Percentiles rank a stretch among this genome's conserved stretches.
These are phyloP conservation scores for Temnothorax nylanderi DNA, from an alignment of 1,140 invertebrate genomes.

Conservation along the genomic window DNA sequence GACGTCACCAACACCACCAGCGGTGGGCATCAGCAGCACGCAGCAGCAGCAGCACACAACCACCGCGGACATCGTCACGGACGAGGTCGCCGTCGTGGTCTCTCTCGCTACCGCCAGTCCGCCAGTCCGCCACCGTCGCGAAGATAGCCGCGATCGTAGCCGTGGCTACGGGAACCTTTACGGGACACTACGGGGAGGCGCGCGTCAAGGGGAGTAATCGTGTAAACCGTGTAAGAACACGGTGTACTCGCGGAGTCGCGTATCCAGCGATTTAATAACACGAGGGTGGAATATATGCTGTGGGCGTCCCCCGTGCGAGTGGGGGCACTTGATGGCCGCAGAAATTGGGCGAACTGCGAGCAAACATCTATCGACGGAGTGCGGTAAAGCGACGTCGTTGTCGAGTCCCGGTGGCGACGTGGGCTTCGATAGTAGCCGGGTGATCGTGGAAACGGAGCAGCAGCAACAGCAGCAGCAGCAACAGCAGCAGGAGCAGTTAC, in stretches of 20 bases:
- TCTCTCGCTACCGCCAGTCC: background rate
- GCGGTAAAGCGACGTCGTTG: constrained; percentile 80
- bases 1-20: background rate
- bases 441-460: constrained; percentile 59
- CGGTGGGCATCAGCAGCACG: no score
- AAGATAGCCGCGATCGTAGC: constrained; percentile 23
- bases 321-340: constrained; percentile 79
- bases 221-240: background rate
- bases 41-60: background rate
- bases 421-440: constrained; percentile 62
- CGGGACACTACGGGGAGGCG: constrained; percentile 6
- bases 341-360: constrained; percentile 82
- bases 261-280: constrained; percentile 30
- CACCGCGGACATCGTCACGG: background rate
- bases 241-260: constrained; percentile 13
- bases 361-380: constrained; percentile 80
- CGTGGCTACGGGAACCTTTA: background rate
- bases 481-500: constrained; percentile 14
- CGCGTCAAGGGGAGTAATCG: constrained; percentile 46
- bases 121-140: background rate
- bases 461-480: constrained; percentile 15
- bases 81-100: constrained; percentile 17
- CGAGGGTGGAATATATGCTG: constrained; percentile 77
- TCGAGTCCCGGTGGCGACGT: constrained; percentile 74
- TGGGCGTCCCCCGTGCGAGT: constrained; percentile 79